phyloP scores from a whole-genome alignment of 2,888 invertebrate genomes.

The Ophion slaviceki region DNA sequence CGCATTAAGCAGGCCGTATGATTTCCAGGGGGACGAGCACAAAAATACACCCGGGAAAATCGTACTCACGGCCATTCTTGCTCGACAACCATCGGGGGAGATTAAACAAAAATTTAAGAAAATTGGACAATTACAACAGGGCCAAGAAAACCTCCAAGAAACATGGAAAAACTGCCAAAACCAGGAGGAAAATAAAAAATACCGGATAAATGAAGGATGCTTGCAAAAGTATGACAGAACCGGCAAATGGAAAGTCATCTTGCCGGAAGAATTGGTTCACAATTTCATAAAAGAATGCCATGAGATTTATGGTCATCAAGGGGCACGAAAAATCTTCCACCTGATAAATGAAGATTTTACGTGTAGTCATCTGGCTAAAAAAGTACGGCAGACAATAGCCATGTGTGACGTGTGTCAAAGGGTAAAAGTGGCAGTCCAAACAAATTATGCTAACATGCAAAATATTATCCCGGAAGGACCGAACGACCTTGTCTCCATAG shows the following conservation, averaged over 20 bases:
- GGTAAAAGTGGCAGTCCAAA: not conserved
- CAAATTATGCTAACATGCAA: not conserved
- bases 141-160: not conserved
- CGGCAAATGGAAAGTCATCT: not conserved
- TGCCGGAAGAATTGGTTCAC: not conserved
- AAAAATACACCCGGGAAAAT: not conserved
- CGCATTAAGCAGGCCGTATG: not conserved
- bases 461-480: not conserved
- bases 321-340: not conserved
- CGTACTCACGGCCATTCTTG: too few relatives aligned
- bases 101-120: not conserved
- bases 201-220: not conserved
- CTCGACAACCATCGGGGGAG: not conserved
- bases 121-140: not conserved
- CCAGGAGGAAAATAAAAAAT: too few relatives aligned
- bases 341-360: not conserved
- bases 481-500: slow-evolving; percentile 6
- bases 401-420: not conserved
- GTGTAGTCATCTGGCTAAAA: not conserved
- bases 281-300: not conserved
- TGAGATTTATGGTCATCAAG: not conserved
- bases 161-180: not conserved
- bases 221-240: not conserved
- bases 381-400: not conserved
- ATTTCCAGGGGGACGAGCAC: not conserved